Percentiles rank a stretch among this genome's conserved stretches.
These are phyloP conservation scores for Eucidaris tribuloides DNA, from an alignment of 35 echinoderm and acorn worm genomes.

Conservation along the genomic window DNA sequence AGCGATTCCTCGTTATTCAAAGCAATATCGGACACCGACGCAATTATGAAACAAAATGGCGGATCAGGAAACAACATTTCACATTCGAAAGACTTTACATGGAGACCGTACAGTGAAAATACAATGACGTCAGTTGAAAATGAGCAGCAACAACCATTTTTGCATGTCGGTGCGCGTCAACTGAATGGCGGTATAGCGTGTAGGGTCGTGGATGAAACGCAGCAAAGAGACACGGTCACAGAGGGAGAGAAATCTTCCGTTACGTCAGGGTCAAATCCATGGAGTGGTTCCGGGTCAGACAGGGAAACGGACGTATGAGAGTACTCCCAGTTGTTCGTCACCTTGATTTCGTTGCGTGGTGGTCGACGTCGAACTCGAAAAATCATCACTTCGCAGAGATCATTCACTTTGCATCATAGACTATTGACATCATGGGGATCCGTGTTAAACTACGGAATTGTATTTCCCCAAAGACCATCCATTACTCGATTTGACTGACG, in stretches of 20 bases:
- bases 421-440: no score
- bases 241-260: neutral
- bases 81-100: no score
- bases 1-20: neutral
- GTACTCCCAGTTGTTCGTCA: no score
- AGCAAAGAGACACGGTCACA: neutral
- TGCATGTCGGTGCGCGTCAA: neutral
- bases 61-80: neutral
- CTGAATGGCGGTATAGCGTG: neutral
- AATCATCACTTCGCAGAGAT: no score
- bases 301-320: constrained; percentile 21
- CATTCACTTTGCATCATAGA: no score
- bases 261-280: neutral
- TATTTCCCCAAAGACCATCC: no score
- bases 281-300: constrained; percentile 33
- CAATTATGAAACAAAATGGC: neutral
- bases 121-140: no score
- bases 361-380: no score
- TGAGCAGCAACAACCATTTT: constrained; percentile 1
- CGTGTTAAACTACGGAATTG: no score
- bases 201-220: neutral
- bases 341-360: no score
- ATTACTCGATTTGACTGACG: no score
- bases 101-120: no score
- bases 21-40: neutral